Conservation (phyloP, 2,113 vertebrate species). For the Grammomys surdaster region DNA sequence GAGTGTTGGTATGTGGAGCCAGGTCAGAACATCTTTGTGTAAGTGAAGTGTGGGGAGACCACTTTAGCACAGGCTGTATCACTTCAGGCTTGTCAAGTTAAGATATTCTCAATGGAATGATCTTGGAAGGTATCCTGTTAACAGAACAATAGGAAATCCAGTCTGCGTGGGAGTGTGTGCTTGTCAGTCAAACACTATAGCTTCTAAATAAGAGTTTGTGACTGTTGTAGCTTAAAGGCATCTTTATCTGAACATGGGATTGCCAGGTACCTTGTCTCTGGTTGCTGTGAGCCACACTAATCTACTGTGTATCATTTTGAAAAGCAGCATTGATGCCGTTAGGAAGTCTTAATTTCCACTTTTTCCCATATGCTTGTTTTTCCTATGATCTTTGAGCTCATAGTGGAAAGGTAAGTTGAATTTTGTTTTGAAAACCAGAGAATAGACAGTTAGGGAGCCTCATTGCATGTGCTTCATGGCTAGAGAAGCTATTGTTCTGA, state of each 20-base stretch:
- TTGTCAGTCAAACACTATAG: conserved; percentile 19
- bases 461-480: background rate
- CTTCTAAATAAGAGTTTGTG: conserved; percentile 60
- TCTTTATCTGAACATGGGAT: background rate
- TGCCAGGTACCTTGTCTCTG: background rate
- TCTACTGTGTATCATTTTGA: conserved; percentile 4
- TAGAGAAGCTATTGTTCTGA: background rate
- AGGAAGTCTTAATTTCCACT: background rate
- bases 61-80: background rate
- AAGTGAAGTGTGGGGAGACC: background rate
- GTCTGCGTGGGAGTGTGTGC: conserved; percentile 44
- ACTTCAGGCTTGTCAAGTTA: conserved; percentile 40
- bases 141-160: conserved; percentile 16
- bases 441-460: background rate
- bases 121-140: conserved; percentile 26
- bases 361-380: background rate
- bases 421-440: conserved; percentile 22
- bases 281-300: background rate
- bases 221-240: background rate
- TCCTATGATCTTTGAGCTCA: background rate
- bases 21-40: background rate
- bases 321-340: background rate
- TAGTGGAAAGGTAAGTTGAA: conserved; percentile 6
- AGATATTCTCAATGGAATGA: background rate
- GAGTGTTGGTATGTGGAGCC: background rate